Percentiles rank a stretch among this genome's conserved stretches.
Evolutionary conservation across 30 jellyfish, hydroid and myxozoan genomes (phyloP).

Genomic region (Pseudorhiza aurosa): DNA sequence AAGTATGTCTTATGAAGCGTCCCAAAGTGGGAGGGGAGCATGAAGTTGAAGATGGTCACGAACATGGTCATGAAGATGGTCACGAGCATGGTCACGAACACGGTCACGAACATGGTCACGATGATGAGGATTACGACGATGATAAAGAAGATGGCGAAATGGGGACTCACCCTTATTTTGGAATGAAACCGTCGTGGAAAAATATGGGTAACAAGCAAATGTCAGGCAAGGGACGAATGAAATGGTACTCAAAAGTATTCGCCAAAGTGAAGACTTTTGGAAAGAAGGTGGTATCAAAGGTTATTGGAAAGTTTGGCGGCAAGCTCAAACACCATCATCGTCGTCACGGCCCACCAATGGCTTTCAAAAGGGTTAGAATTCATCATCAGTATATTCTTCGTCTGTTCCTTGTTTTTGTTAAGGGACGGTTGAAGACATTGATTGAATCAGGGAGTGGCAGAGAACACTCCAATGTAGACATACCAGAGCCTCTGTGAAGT

Average conservation of each 20-base stretch:
- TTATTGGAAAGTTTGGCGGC: background rate
- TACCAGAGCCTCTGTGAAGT: too few species aligned
- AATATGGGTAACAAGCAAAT: background rate
- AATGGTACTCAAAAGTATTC: background rate
- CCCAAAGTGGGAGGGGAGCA: background rate
- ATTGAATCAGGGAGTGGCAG: too few species aligned
- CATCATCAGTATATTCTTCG: too few species aligned
- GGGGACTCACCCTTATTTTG: background rate
- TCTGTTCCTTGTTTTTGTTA: too few species aligned
- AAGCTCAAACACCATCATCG: slow-evolving; percentile 1
- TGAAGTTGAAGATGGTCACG: slow-evolving; percentile 2
- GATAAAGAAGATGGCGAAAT: background rate
- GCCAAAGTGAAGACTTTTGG: background rate
- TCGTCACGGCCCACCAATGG: background rate
- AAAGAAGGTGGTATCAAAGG: background rate
- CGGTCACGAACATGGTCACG: background rate
- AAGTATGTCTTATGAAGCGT: slow-evolving; percentile 7
- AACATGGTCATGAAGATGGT: background rate
- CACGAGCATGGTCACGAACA: slow-evolving; percentile 6
- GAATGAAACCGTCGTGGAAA: background rate
- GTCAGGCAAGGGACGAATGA: background rate
- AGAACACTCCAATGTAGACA: too few species aligned
- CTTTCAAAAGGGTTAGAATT: slow-evolving; percentile 6
- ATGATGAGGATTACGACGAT: background rate
- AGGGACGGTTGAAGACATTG: too few species aligned